phyloP scores from a whole-genome alignment of 2,113 vertebrate species.

The Chlamydotis undulata region DNA sequence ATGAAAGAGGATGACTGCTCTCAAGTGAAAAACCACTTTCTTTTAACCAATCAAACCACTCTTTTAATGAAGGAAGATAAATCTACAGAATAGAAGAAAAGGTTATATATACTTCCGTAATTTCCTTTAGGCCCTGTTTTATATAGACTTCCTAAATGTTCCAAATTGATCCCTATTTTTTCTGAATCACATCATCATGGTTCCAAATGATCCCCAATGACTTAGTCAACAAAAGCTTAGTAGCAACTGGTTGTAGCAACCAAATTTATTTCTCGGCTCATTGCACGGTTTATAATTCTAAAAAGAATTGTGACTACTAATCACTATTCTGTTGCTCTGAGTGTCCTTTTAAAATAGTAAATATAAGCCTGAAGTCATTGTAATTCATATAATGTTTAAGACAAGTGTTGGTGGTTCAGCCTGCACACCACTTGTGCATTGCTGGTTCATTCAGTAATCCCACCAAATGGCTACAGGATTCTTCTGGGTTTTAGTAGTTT shows the following conservation, averaged over 20 bases:
- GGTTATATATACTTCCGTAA: background rate
- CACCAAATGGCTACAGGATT: background rate
- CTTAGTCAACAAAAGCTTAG: background rate
- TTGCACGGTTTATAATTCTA: background rate
- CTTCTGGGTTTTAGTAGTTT: background rate
- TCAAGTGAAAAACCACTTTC: background rate
- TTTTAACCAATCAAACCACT: background rate
- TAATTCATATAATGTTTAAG: background rate
- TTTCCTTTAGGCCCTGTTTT: background rate
- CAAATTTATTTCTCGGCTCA: background rate
- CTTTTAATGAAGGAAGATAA: background rate
- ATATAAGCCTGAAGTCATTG: background rate
- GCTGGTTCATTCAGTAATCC: background rate
- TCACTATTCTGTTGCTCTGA: background rate
- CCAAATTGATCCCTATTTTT: background rate
- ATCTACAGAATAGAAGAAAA: background rate
- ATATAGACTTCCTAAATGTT: background rate
- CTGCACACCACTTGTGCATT: background rate
- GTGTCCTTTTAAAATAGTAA: background rate
- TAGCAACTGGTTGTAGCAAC: background rate
- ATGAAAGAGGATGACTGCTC: background rate
- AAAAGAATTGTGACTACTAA: background rate
- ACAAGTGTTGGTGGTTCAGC: background rate
- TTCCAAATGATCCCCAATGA: background rate
- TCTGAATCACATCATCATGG: background rate